Evolutionary conservation across 2,113 vertebrate species (phyloP), one percentile per base, ranked within the genome.

Genomic region (Odontophorus gujanensis): DNA sequence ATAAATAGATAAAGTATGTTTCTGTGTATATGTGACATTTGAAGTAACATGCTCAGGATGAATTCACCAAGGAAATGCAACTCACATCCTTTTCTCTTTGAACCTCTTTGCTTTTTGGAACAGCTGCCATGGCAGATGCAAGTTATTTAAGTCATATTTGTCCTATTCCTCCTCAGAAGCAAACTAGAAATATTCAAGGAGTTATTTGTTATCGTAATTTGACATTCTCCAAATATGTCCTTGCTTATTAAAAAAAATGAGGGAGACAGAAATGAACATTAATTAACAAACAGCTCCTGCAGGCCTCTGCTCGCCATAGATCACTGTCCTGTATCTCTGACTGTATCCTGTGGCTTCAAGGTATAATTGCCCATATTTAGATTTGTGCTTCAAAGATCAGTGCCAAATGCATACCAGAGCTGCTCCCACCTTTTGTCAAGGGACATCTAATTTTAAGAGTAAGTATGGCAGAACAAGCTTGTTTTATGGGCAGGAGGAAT

Each of bases 201-300:
- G 38, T 36, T 81, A 77, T 28, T 32, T 81, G 3, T 72, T 75
- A 21, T 12, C 48, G 25, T 36, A 65, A 45, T 68, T 72, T 87
- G 11, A 26, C 28, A 13, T 12, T 87, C 40, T 83, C 75, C 30
- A 59, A n/a, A 18, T 7, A 26, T 47, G 83, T 86, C 22, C 51
- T 51, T 28, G 9, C 7, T 85, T 71, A 53, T 51, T 63, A 19
- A 45, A 87, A 85, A 7, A 51, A 85, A 62, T 15, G 5, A 48
- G 4, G 62, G 22, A 1, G 3, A 53, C 51, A 30, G 26, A 53
- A 53, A 32, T 57, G 18, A 62, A 6, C 0, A 0, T 71, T 77
- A 62, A 68, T 81, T n/a, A 67, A 25, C 55, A 80, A 87, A 59
- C 7, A 48, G 20, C 58, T 78, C 69, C 74, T 43, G 24, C 25